Evolutionary conservation across 2,888 invertebrate genomes (phyloP).

Genomic region (Amblyjoppa fuscipennis): DNA sequence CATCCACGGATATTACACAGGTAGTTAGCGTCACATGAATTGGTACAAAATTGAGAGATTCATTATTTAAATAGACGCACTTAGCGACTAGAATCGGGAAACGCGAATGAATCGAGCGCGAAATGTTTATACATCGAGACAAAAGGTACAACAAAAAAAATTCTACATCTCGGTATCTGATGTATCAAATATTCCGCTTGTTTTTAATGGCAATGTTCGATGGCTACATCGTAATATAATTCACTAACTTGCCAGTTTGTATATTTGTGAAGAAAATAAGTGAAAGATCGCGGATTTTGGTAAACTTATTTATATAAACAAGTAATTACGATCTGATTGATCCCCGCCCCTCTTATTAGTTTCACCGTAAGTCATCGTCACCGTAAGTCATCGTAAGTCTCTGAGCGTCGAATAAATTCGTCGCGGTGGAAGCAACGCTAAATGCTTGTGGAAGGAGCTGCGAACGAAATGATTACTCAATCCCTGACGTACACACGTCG

Average conservation of each 20-base stretch:
- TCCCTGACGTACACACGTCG: neutral
- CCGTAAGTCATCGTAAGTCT: neutral
- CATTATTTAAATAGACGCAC: neutral
- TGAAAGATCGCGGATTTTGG: constrained; percentile 6
- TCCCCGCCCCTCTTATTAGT: neutral
- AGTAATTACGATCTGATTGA: constrained; percentile 29
- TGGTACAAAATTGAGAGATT: constrained; percentile 13
- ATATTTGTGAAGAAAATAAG: constrained; percentile 39
- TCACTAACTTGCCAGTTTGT: constrained; percentile 25
- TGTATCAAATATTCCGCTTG: neutral
- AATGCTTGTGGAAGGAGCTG: constrained; percentile 25
- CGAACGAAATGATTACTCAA: neutral
- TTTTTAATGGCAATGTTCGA: neutral
- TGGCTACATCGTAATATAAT: constrained; percentile 7
- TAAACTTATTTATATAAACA: constrained; percentile 12
- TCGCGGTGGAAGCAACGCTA: constrained; percentile 40
- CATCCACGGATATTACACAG: neutral
- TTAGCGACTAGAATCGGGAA: neutral
- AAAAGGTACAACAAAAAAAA: neutral
- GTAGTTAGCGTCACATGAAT: neutral
- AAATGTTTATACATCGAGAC: neutral
- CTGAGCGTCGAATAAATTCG: constrained; percentile 1
- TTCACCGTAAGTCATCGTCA: neutral
- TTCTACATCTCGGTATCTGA: constrained; percentile 8
- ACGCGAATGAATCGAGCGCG: neutral